Percentiles rank a stretch among this genome's conserved stretches.
Conservation (phyloP, 1,140 invertebrate genomes). For the Solenopsis invicta region DNA sequence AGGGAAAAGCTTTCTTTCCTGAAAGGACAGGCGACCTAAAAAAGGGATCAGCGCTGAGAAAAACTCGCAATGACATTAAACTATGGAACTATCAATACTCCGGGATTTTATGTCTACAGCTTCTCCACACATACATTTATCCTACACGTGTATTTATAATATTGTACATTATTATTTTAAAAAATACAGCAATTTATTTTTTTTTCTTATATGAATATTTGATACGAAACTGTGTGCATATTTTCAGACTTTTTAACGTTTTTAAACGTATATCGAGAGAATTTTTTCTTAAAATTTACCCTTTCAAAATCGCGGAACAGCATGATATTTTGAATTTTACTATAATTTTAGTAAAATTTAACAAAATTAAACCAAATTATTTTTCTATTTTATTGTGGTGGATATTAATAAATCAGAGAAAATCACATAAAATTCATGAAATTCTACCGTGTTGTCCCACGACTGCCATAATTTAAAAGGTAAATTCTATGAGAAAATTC, state of each 20-base stretch:
- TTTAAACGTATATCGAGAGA: no score
- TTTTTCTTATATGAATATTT: neutral
- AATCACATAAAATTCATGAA: no score
- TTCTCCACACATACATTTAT: neutral
- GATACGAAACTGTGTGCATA: neutral
- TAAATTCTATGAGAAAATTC: no score
- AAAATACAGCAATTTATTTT: neutral
- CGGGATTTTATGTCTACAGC: neutral
- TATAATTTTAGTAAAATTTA: no score
- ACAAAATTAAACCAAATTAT: no score
- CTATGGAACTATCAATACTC: constrained; percentile 8
- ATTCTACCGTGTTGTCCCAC: no score
- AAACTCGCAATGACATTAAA: constrained; percentile 44
- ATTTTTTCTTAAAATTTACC: no score
- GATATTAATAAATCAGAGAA: no score
- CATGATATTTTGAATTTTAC: no score
- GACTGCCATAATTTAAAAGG: no score
- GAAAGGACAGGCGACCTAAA: neutral
- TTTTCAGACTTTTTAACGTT: neutral
- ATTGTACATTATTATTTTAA: neutral
- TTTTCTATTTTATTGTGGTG: no score
- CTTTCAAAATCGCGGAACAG: no score
- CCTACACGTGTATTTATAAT: neutral
- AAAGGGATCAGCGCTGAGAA: constrained; percentile 32
- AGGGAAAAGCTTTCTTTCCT: constrained; percentile 47